Evolutionary conservation across 2,888 invertebrate species (phyloP).

Genomic region (Drosophila koepferae): DNA sequence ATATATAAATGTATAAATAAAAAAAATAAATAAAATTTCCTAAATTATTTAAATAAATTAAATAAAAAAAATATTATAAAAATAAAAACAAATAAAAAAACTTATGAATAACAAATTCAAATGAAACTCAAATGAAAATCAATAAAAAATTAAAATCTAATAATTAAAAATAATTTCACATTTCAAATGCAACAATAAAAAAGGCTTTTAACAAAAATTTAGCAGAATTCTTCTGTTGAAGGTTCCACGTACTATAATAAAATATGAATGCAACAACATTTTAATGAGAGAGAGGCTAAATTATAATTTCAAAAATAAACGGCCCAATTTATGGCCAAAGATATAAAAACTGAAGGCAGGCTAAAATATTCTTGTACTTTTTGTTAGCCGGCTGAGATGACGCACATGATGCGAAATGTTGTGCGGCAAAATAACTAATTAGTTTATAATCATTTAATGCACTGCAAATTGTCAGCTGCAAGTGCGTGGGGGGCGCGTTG

Average conservation of each 20-base stretch:
- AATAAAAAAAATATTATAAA: too few species aligned
- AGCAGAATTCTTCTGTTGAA: too few species aligned
- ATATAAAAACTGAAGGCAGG: constrained; percentile 9
- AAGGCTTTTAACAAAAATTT: too few species aligned
- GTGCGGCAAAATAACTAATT: constrained; percentile 61
- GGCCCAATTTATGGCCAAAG: constrained; percentile 1
- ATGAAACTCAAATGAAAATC: too few species aligned
- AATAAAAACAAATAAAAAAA: too few species aligned
- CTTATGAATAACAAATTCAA: too few species aligned
- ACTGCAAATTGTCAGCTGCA: constrained; percentile 54
- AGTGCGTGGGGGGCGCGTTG: constrained; percentile 5
- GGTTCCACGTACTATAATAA: neutral
- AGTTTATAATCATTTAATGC: constrained; percentile 78
- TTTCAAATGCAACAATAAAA: too few species aligned
- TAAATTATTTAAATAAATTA: too few species aligned
- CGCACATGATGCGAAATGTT: constrained; percentile 16
- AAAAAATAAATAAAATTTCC: too few species aligned
- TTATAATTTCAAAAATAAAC: constrained; percentile 1
- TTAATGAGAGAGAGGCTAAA: neutral
- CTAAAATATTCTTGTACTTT: neutral
- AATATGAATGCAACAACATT: neutral
- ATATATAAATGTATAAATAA: too few species aligned
- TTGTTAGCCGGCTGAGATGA: constrained; percentile 1
- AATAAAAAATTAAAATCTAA: too few species aligned
- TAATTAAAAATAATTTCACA: too few species aligned